Base-by-base conservation (phyloP, 2,888 invertebrate genomes). In the Napeogenes inachia region DNA sequence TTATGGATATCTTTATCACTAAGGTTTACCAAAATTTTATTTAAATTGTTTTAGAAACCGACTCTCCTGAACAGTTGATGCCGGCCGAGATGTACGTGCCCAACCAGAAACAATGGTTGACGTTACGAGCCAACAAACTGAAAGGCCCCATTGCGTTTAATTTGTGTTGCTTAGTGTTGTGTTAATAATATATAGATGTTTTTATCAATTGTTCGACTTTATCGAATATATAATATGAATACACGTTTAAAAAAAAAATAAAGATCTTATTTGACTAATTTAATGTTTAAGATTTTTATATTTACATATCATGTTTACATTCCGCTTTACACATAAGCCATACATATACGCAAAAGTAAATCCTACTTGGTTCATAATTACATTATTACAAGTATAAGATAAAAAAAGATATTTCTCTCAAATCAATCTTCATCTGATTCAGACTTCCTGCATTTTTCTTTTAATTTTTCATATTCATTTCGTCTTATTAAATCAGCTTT, bases 11-110 rank as follows among this genome's bases (percentile, higher is more conserved):
- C n/a, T n/a, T n/a, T n/a, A n/a, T n/a, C n/a, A n/a, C n/a, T n/a
- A n/a, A n/a, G n/a, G n/a, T n/a, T n/a, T n/a, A 38, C 38, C 38
- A 33, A 13, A 45, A 42, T 4, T 54, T 21, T 38, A 32, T 50
- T 60, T 46, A 32, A 61, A 65, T 60, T 66, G 50, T 78, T 76
- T 59, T 72, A 84, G 92, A 91, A 75, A 88, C 80, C 69, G 89
- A 91, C 21, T 79, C 85, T 1, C 91, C 90, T 10, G 92, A 92
- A 63, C 92, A 92, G 38, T 89, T 94, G 73, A 94, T 97, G 93
- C 97, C 97, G 0, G 95, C 97, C 0, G 97, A 97, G 85, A 97
- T 97, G 97, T 97, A 97, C 79, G 97, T 97, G 10, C 96, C 97
- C 3, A 96, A 97, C 84, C 97, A 97, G 83, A 95, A 96, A 80